A percentile compares a stretch with the other conserved stretches of the same genome.
phyloP scores from a whole-genome alignment of 2,888 invertebrate genomes.

The Mesochorus sp. region DNA sequence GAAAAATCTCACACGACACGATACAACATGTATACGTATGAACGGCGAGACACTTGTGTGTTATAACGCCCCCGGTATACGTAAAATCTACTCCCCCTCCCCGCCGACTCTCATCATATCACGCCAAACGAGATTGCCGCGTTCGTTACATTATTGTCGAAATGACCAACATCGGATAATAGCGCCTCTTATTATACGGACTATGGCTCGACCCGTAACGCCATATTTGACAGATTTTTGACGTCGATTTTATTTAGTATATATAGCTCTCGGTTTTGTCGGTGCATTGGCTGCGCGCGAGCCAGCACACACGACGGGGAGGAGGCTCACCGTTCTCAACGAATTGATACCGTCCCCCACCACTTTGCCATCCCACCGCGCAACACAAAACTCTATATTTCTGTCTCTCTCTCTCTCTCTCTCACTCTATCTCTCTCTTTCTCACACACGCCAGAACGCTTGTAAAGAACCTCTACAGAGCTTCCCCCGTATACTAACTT shows the following conservation, averaged over 20 bases:
- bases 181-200: constrained; percentile 68
- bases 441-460: not conserved
- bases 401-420: too few relatives aligned
- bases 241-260: constrained; percentile 85
- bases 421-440: too few relatives aligned
- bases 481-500: too few relatives aligned
- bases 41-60: constrained; percentile 35
- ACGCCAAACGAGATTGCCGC: not conserved
- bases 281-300: constrained; percentile 72
- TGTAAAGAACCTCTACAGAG: constrained; percentile 17
- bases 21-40: not conserved
- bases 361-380: not conserved
- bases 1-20: constrained; percentile 1
- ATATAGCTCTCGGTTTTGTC: too few relatives aligned
- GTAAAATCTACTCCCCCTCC: not conserved
- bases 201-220: constrained; percentile 76
- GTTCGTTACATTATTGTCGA: constrained; percentile 32
- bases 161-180: not conserved
- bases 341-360: constrained; percentile 51
- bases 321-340: constrained; percentile 61
- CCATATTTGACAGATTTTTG: constrained; percentile 84
- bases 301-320: constrained; percentile 70
- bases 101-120: not conserved
- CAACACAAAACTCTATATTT: too few relatives aligned
- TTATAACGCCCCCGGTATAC: constrained; percentile 29